Conservation (phyloP, 1,140 invertebrate genomes). For the Drosophila suzukii region DNA sequence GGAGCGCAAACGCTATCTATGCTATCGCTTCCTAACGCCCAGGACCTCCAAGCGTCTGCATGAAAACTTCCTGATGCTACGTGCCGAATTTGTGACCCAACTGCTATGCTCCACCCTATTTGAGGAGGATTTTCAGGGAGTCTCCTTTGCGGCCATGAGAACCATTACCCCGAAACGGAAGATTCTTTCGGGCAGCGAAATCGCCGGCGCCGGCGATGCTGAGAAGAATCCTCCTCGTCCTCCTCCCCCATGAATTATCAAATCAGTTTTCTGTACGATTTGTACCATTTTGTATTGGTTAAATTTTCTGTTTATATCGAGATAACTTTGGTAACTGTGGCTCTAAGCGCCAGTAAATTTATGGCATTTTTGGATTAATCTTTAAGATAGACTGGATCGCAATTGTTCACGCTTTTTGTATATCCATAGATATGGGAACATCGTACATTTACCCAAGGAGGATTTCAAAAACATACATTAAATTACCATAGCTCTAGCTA, state of each 20-base stretch:
- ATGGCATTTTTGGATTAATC: slow-evolving; percentile 8
- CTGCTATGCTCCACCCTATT: slow-evolving; percentile 55
- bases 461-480: too few relatives aligned
- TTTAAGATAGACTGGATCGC: neutral
- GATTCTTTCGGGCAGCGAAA: slow-evolving; percentile 17
- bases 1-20: slow-evolving; percentile 56
- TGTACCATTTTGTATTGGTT: slow-evolving; percentile 18
- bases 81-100: slow-evolving; percentile 66
- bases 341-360: slow-evolving; percentile 18
- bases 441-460: too few relatives aligned
- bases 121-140: slow-evolving; percentile 45
- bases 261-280: slow-evolving; percentile 18
- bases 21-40: slow-evolving; percentile 45
- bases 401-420: too few relatives aligned
- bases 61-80: slow-evolving; percentile 39
- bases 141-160: neutral
- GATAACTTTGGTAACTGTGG: slow-evolving; percentile 2
- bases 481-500: too few relatives aligned
- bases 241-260: slow-evolving; percentile 15
- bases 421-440: too few relatives aligned
- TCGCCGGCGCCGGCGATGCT: slow-evolving; percentile 62
- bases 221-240: slow-evolving; percentile 27
- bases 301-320: slow-evolving; percentile 28
- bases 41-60: neutral
- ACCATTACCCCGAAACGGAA: slow-evolving; percentile 12